Evolutionary conservation across 2,888 invertebrate species (phyloP).

Genomic region (Pseudoips prasinana): DNA sequence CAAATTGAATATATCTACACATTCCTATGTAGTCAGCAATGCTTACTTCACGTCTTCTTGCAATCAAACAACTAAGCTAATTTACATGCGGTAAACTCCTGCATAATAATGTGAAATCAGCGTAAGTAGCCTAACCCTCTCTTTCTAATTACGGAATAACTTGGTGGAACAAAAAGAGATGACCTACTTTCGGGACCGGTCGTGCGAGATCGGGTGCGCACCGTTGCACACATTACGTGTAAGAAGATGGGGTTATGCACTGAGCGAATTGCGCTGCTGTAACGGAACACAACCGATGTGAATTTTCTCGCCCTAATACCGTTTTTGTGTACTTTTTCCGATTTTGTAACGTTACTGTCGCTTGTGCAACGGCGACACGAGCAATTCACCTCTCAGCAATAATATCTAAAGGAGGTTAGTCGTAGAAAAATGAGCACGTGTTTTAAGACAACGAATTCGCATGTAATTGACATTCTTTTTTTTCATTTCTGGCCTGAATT

Average conservation of each 20-base stretch:
- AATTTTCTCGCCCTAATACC: constrained; percentile 78
- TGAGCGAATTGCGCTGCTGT: constrained; percentile 56
- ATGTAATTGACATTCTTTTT: constrained; percentile 3
- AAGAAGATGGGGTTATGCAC: constrained; percentile 76
- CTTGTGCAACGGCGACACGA: constrained; percentile 62
- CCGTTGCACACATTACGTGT: constrained; percentile 79
- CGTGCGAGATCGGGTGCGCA: constrained; percentile 77
- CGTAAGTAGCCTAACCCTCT: constrained; percentile 42
- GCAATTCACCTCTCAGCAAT: constrained; percentile 39
- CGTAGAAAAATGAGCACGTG: constrained; percentile 24
- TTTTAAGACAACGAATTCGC: constrained; percentile 5
- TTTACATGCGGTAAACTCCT: constrained; percentile 44
- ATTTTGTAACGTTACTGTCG: constrained; percentile 56
- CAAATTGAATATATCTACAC: too few species aligned
- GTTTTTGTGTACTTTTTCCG: constrained; percentile 70
- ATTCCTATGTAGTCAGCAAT: too few species aligned
- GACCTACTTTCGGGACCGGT: constrained; percentile 79
- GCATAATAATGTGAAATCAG: constrained; percentile 40
- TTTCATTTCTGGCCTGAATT: neutral
- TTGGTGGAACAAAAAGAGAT: constrained; percentile 81
- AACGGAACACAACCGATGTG: constrained; percentile 76
- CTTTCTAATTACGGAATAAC: constrained; percentile 79
- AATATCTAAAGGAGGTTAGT: constrained; percentile 27
- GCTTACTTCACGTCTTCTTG: constrained; percentile 25
- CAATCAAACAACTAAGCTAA: constrained; percentile 34